phyloP scores from a whole-genome alignment of 2,113 vertebrate species.

The Melospiza melodia region DNA sequence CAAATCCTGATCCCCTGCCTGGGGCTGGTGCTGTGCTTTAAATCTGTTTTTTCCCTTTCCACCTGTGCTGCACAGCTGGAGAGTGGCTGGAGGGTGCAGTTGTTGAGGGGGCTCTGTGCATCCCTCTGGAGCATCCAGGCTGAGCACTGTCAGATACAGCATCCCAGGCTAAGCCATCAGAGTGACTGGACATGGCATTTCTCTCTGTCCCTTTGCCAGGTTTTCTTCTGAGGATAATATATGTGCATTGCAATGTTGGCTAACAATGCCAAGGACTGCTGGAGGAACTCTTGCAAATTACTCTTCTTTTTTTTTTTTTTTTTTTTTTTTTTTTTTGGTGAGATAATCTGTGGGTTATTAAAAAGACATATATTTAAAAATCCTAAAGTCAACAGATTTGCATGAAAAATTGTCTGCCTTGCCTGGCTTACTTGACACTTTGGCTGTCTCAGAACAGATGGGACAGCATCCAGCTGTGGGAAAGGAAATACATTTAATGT shows the following conservation, averaged over 20 bases:
- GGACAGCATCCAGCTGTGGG: slow-evolving; percentile 62
- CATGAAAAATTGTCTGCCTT: slow-evolving; percentile 62
- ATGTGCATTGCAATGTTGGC: background rate
- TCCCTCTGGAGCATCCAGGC: background rate
- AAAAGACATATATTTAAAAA: slow-evolving; percentile 60
- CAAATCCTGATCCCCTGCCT: background rate
- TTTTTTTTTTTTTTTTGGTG: background rate
- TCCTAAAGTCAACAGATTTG: slow-evolving; percentile 67
- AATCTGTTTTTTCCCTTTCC: background rate
- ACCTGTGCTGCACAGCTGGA: background rate
- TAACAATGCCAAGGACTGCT: slow-evolving; percentile 11
- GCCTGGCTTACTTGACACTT: slow-evolving; percentile 45
- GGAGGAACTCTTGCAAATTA: slow-evolving; percentile 15
- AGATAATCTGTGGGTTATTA: slow-evolving; percentile 60
- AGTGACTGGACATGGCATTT: slow-evolving; percentile 4
- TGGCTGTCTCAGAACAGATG: slow-evolving; percentile 60
- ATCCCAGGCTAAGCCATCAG: background rate
- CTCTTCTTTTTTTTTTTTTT: no score
- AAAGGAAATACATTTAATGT: slow-evolving; percentile 55
- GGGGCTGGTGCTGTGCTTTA: background rate
- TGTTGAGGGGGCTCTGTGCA: background rate
- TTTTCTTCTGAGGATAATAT: slow-evolving; percentile 18
- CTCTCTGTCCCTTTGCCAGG: slow-evolving; percentile 31
- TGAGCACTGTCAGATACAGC: background rate
- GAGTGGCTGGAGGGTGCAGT: background rate